Conservation (phyloP, 1,140 invertebrate genomes). For the Zaprionus davidi region DNA sequence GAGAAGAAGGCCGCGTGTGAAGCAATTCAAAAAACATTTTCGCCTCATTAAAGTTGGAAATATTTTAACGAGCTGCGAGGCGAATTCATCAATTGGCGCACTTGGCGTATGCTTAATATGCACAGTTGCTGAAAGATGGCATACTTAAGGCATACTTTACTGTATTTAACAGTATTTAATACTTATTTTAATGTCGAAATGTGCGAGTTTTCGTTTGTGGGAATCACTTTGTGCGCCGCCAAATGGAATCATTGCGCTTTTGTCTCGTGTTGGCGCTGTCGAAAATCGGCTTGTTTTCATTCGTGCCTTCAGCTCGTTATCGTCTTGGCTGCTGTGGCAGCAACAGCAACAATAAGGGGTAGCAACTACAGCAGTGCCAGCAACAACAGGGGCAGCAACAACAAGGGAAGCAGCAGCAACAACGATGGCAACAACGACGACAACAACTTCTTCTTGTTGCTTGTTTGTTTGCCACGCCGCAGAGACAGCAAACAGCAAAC, state of each 20-base stretch:
- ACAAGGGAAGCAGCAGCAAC: slow-evolving; percentile 7
- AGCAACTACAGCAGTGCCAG: background rate
- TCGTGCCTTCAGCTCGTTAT: slow-evolving; percentile 44
- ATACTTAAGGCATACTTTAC: no score
- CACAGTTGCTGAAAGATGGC: background rate
- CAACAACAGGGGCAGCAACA: background rate
- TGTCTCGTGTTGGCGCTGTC: slow-evolving; percentile 23
- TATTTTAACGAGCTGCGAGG: background rate
- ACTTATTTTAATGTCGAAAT: background rate
- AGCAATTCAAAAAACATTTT: slow-evolving; percentile 2
- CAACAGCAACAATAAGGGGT: background rate
- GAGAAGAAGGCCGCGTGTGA: background rate
- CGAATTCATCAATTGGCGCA: background rate
- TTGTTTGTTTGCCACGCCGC: slow-evolving; percentile 53
- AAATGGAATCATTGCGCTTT: slow-evolving; percentile 40
- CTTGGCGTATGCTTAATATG: slow-evolving; percentile 1
- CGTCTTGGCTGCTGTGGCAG: slow-evolving; percentile 30
- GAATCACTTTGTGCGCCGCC: background rate
- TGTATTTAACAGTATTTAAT: background rate
- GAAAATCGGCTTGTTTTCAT: slow-evolving; percentile 34
- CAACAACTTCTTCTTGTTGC: slow-evolving; percentile 35
- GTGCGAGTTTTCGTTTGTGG: background rate
- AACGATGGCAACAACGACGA: background rate
- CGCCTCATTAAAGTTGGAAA: background rate
- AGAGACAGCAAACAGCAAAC: slow-evolving; percentile 49